Base-by-base conservation (phyloP, 2,888 invertebrate genomes). In the Brachypterus glaber region DNA sequence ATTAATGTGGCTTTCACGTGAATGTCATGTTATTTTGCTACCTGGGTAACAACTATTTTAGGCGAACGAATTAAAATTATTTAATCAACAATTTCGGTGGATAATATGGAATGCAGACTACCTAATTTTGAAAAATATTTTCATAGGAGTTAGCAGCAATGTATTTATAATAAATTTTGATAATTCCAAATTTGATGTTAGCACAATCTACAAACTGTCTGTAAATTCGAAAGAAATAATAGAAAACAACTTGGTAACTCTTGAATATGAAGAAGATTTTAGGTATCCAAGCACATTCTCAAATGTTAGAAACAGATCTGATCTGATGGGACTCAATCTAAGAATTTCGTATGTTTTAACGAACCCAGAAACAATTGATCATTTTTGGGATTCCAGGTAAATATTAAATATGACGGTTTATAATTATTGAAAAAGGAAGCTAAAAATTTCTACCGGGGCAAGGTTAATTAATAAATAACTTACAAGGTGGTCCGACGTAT, bases 311-410 rank as follows among this genome's bases (percentile, higher is more conserved):
- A 48, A 55, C 24, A 35, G 61, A 17, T 45, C 40, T n/a, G 46
- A 59, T 50, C 43, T 64, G 14, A 50, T 53, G 41, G 55, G 58
- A 17, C 37, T 47, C 9, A 35, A 37, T 11, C 25, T 64, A 4
- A 55, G 47, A 11, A 48, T 56, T 5, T 56, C 58, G 5, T 50
- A 52, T 35, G 62, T 63, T n/a, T 41, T 68, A 30, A 60, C 62
- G 3, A 54, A 66, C 48, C 54, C 57, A 2, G 59, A 66, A 30
- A 61, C 67, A 2, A 37, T 63, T 14, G 57, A 67, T 45, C 69
- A 70, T 51, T 48, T 70, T 32, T 60, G 58, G 32, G 70, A 70
- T 55, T 67, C 63, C 44, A 53, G 58, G 60, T 60, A 46, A 45
- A 14, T 33, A 21, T 2, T 18, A 2, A 3, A 33, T 36, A 21